Evolutionary conservation across 1,140 invertebrate genomes (phyloP).

Genomic region (Oedothorax gibbosus): DNA sequence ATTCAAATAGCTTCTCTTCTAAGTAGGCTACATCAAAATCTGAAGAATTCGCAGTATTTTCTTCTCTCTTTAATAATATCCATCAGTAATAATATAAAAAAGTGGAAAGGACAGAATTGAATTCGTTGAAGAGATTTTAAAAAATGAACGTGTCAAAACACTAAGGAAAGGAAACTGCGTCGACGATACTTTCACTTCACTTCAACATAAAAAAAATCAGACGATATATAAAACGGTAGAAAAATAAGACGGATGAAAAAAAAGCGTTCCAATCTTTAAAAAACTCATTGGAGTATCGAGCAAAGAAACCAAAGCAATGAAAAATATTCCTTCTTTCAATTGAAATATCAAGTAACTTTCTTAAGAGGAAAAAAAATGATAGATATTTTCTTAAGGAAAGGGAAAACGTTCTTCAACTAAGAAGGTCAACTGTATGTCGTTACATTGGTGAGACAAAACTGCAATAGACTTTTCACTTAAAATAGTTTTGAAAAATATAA

Average conservation of each 20-base stretch:
- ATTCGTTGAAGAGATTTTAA: not conserved
- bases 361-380: too few species aligned
- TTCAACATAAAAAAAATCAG: not conserved
- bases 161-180: not conserved
- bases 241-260: not conserved
- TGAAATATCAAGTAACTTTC: slow-evolving; percentile 23
- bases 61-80: not conserved
- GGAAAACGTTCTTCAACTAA: not conserved
- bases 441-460: too few species aligned
- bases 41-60: not conserved
- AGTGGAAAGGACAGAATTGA: not conserved
- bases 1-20: too few species aligned
- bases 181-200: not conserved
- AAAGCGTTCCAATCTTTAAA: not conserved
- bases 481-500: too few species aligned
- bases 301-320: not conserved
- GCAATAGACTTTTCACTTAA: too few species aligned
- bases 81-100: not conserved
- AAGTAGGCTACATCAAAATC: too few species aligned
- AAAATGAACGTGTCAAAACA: slow-evolving; percentile 1
- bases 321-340: slow-evolving; percentile 20
- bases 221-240: not conserved
- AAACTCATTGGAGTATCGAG: slow-evolving; percentile 7
- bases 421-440: too few species aligned
- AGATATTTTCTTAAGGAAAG: not conserved